Conservation (phyloP, 2,888 invertebrate genomes). For the Girardia tigrina region DNA sequence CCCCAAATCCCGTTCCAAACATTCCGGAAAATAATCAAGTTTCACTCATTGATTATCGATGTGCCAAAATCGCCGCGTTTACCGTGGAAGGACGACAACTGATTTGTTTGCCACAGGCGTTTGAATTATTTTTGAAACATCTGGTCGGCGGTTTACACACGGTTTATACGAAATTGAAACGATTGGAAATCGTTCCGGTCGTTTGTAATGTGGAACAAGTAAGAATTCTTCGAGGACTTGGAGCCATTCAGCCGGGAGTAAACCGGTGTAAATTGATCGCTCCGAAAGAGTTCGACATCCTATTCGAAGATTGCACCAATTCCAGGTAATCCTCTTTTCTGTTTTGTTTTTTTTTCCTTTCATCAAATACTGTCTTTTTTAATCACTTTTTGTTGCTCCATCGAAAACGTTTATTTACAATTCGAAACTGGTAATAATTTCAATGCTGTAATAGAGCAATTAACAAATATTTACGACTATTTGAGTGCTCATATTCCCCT, state of each 20-base stretch:
- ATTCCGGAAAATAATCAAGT: slow-evolving; percentile 56
- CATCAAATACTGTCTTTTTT: too few species aligned
- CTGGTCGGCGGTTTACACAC: slow-evolving; percentile 96
- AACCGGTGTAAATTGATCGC: slow-evolving; percentile 97
- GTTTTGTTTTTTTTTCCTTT: too few species aligned
- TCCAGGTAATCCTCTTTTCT: too few species aligned
- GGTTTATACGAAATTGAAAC: slow-evolving; percentile 94
- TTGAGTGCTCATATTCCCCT: not conserved
- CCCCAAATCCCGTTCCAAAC: slow-evolving; percentile 40
- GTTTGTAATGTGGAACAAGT: slow-evolving; percentile 99
- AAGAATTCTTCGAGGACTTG: slow-evolving; percentile 84
- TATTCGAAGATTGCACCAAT: slow-evolving; percentile 98
- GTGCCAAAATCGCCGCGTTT: slow-evolving; percentile 92
- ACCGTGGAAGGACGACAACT: slow-evolving; percentile 87
- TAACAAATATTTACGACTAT: slow-evolving; percentile 23
- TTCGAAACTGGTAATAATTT: too few species aligned
- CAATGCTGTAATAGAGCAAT: slow-evolving; percentile 20
- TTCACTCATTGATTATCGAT: slow-evolving; percentile 74
- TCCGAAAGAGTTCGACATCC: slow-evolving; percentile 94
- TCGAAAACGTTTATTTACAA: not conserved
- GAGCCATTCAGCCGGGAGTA: slow-evolving; percentile 97
- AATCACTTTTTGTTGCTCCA: not conserved
- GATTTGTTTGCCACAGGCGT: slow-evolving; percentile 93
- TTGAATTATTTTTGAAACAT: slow-evolving; percentile 94
- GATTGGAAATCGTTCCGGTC: slow-evolving; percentile 91